Conservation (phyloP, 2,113 vertebrate species). For the Gambusia holbrooki region DNA sequence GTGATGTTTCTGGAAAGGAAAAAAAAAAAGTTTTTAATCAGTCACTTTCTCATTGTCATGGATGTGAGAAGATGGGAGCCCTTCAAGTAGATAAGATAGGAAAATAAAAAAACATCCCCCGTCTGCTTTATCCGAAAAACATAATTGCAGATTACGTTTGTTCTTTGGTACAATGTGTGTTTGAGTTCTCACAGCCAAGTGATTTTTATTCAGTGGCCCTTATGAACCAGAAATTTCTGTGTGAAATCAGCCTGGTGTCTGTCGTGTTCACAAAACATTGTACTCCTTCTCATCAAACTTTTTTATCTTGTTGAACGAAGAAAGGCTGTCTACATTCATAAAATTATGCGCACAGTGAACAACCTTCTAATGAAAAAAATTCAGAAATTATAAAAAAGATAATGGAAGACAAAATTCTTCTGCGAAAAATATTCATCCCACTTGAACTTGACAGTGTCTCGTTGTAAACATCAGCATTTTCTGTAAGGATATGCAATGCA, state of each 20-base stretch:
- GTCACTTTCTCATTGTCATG: not conserved
- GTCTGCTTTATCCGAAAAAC: conserved; percentile 35
- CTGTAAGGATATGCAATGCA: not conserved
- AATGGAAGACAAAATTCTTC: no score
- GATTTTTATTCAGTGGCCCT: conserved; percentile 51
- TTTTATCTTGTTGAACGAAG: conserved; percentile 43
- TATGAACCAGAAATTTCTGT: conserved; percentile 58
- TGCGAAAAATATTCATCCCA: no score
- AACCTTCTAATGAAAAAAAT: not conserved
- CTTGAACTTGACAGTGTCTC: no score
- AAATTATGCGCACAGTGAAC: no score
- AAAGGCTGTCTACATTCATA: conserved; percentile 1
- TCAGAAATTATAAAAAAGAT: not conserved
- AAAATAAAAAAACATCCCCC: conserved; percentile 35
- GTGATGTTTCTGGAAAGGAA: not conserved
- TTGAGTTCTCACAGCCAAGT: conserved; percentile 49
- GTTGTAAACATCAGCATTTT: not conserved
- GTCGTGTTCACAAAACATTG: conserved; percentile 34
- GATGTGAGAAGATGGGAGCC: not conserved
- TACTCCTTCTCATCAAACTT: conserved; percentile 30
- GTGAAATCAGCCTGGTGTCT: conserved; percentile 56
- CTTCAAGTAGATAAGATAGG: conserved; percentile 8
- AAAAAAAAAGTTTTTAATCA: not conserved
- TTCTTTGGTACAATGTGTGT: conserved; percentile 54
- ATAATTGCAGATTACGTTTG: conserved; percentile 50